Percentiles rank a stretch among this genome's conserved stretches.
Conservation (phyloP, 2,797 vertebrate genomes). For the Gymnocypris eckloni region DNA sequence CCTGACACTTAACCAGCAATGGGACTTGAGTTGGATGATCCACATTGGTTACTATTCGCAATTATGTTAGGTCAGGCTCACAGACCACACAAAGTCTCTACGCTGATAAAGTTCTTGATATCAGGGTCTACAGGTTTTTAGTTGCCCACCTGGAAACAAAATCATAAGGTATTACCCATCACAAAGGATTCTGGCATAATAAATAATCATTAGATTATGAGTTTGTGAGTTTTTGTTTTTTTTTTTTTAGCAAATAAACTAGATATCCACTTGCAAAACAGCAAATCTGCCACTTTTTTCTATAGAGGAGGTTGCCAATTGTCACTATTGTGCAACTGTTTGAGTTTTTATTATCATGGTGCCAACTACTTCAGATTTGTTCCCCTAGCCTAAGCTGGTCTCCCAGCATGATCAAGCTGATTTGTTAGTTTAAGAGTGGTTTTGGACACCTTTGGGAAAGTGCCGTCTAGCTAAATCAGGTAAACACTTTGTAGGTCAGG, state of each 20-base stretch:
- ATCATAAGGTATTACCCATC: neutral
- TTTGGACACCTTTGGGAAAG: neutral
- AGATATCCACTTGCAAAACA: neutral
- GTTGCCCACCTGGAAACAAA: neutral
- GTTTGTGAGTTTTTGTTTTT: neutral
- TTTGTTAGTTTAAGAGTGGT: neutral
- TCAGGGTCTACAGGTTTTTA: neutral
- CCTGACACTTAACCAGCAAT: conserved; percentile 8
- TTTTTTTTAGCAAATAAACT: neutral
- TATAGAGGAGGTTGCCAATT: neutral
- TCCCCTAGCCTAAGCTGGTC: neutral
- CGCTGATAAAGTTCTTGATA: neutral
- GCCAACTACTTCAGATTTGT: neutral
- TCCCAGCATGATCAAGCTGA: neutral
- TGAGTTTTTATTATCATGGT: neutral
- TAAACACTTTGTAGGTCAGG: neutral
- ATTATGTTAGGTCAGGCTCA: neutral
- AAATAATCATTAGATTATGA: neutral
- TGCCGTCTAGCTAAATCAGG: neutral
- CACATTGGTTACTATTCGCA: conserved; percentile 3
- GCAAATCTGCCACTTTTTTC: neutral
- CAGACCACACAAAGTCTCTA: neutral
- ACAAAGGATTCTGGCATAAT: neutral
- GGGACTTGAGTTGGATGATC: conserved; percentile 3
- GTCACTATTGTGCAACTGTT: neutral